These are phyloP conservation scores for Penaeus japonicus DNA, from an alignment of 1,140 invertebrate genomes.

Conservation along the genomic window DNA sequence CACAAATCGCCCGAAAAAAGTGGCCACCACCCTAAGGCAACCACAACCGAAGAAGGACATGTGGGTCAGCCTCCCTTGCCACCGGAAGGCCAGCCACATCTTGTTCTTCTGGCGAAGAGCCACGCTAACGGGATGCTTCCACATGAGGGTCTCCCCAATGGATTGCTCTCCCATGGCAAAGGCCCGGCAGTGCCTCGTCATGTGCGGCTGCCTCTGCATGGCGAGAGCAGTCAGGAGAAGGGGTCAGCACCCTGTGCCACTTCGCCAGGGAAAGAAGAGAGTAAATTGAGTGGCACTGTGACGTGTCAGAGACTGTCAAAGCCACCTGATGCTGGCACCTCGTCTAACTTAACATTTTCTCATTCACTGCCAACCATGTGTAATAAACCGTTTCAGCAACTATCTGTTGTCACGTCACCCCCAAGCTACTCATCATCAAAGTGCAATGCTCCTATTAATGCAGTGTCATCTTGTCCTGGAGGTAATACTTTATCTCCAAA, in stretches of 20 bases:
- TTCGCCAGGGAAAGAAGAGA: neutral
- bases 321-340: neutral
- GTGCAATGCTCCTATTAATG: neutral
- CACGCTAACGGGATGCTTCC: conserved; percentile 10
- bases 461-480: neutral
- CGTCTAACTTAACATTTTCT: neutral
- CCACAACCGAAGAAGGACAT: conserved; percentile 11
- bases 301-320: neutral
- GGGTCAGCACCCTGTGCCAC: neutral
- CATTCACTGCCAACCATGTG: conserved; percentile 33
- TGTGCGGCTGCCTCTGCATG: conserved; percentile 2
- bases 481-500: neutral
- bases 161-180: neutral
- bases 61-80: conserved; percentile 11
- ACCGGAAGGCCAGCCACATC: neutral
- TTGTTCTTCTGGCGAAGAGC: neutral
- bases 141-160: neutral
- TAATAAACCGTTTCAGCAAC: conserved; percentile 25
- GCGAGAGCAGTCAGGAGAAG: conserved; percentile 13
- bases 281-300: neutral
- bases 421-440: neutral
- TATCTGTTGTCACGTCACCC: neutral
- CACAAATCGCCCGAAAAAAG: neutral
- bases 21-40: neutral
- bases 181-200: neutral